Conservation (phyloP, 1,140 invertebrate species). For the Conopomorpha cramerella region DNA sequence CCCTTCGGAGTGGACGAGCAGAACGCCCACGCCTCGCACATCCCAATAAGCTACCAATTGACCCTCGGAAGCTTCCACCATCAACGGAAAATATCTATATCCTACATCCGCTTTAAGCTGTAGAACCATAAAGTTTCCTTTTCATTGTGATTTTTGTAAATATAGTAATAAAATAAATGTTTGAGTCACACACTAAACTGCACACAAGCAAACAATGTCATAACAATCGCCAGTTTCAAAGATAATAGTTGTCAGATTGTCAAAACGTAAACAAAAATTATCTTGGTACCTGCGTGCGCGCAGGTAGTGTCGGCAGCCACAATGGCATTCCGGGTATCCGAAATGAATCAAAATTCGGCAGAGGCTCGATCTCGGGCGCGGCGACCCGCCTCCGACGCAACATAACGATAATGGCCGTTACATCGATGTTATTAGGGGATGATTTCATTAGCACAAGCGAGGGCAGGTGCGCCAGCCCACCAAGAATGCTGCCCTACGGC, state of each 20-base stretch:
- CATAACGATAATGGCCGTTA: constrained; percentile 34
- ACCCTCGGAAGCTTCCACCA: too few relatives aligned
- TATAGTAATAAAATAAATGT: constrained; percentile 11
- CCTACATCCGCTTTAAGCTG: too few relatives aligned
- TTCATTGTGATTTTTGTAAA: too few relatives aligned
- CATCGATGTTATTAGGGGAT: constrained; percentile 34
- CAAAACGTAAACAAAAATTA: constrained; percentile 36
- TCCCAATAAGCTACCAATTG: too few relatives aligned
- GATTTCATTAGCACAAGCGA: constrained; percentile 29
- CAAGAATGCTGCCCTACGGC: constrained; percentile 11
- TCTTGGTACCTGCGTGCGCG: constrained; percentile 18
- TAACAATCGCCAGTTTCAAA: constrained; percentile 21
- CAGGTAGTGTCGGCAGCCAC: constrained; percentile 35
- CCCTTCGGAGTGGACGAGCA: too few relatives aligned
- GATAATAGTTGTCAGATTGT: constrained; percentile 36
- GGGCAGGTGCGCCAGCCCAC: constrained; percentile 28
- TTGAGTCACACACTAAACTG: too few relatives aligned
- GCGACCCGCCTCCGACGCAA: constrained; percentile 22
- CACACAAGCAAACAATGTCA: too few relatives aligned
- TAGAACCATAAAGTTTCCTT: too few relatives aligned
- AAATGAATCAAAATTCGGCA: constrained; percentile 47
- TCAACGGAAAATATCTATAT: too few relatives aligned
- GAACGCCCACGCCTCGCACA: too few relatives aligned
- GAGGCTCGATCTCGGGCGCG: constrained; percentile 12
- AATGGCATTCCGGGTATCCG: constrained; percentile 49